phyloP scores from a whole-genome alignment of 2,113 vertebrate genomes.

The Collichthys lucidus region DNA sequence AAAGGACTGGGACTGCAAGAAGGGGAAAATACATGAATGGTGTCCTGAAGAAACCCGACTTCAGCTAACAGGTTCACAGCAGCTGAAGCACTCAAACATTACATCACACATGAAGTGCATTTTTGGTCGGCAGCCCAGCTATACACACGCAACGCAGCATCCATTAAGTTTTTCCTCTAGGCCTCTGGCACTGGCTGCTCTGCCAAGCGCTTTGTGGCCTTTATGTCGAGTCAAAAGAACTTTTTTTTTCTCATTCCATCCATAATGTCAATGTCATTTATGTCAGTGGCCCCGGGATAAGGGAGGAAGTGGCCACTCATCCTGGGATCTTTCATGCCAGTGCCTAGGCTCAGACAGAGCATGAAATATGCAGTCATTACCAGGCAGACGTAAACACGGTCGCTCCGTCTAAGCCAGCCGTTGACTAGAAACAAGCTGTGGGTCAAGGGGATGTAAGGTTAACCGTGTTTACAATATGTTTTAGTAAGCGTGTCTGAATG shows the following conservation, averaged over 20 bases:
- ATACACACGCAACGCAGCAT: constrained; percentile 17
- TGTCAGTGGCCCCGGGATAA: constrained; percentile 24
- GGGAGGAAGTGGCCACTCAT: constrained; percentile 22
- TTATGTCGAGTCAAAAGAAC: constrained; percentile 52
- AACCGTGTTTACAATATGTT: not conserved
- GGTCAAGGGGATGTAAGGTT: constrained; percentile 28
- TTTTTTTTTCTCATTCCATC: constrained; percentile 17
- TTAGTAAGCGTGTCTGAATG: not conserved
- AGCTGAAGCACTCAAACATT: constrained; percentile 42
- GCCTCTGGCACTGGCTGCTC: constrained; percentile 15
- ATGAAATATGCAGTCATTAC: constrained; percentile 31
- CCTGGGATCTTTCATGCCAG: constrained; percentile 6
- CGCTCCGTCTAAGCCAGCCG: not conserved
- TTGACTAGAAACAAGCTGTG: constrained; percentile 17
- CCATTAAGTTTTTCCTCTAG: constrained; percentile 45
- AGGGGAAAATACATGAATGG: not conserved
- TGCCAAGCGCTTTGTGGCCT: constrained; percentile 29
- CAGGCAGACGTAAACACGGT: constrained; percentile 33
- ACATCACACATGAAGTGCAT: constrained; percentile 53
- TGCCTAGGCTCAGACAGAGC: constrained; percentile 13
- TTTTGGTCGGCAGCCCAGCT: constrained; percentile 35
- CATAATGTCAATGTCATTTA: constrained; percentile 38
- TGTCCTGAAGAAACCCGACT: constrained; percentile 35
- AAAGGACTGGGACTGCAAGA: constrained; percentile 84
- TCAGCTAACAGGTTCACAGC: constrained; percentile 14